These are phyloP conservation scores for Agrypnus murinus DNA, from an alignment of 2,888 invertebrate species.

Conservation along the genomic window DNA sequence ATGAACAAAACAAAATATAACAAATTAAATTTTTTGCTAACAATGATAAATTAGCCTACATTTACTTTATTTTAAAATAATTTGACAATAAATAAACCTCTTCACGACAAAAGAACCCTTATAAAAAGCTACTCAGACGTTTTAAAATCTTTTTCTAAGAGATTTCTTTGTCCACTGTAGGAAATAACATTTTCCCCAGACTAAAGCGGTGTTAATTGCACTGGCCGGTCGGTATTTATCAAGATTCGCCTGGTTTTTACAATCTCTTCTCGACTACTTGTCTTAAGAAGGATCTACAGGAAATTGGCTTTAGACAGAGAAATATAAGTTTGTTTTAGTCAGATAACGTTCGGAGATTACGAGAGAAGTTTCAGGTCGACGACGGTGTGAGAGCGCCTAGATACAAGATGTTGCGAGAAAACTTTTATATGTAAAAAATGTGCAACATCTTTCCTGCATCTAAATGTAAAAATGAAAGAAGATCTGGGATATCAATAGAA, in stretches of 20 bases:
- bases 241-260: constrained; percentile 63
- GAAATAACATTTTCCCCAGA: constrained; percentile 36
- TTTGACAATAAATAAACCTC: too few relatives aligned
- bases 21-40: too few relatives aligned
- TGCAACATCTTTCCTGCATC: constrained; percentile 57
- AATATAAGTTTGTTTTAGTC: constrained; percentile 66
- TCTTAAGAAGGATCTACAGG: constrained; percentile 63
- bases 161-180: constrained; percentile 18
- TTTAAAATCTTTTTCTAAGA: background rate
- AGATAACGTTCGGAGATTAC: constrained; percentile 64
- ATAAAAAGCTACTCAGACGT: too few relatives aligned
- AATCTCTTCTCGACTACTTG: constrained; percentile 62
- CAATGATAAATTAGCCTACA: too few relatives aligned
- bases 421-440: constrained; percentile 64
- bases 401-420: constrained; percentile 63
- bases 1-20: too few relatives aligned
- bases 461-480: constrained; percentile 48
- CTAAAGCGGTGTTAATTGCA: constrained; percentile 64
- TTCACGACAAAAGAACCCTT: too few relatives aligned
- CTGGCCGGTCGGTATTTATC: constrained; percentile 62
- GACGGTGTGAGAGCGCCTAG: constrained; percentile 51
- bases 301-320: constrained; percentile 66
- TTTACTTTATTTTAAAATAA: too few relatives aligned
- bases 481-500: constrained; percentile 33
- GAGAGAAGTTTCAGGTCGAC: constrained; percentile 61